phyloP scores from a whole-genome alignment of 2,888 invertebrate species.

The Phoronis australis region DNA sequence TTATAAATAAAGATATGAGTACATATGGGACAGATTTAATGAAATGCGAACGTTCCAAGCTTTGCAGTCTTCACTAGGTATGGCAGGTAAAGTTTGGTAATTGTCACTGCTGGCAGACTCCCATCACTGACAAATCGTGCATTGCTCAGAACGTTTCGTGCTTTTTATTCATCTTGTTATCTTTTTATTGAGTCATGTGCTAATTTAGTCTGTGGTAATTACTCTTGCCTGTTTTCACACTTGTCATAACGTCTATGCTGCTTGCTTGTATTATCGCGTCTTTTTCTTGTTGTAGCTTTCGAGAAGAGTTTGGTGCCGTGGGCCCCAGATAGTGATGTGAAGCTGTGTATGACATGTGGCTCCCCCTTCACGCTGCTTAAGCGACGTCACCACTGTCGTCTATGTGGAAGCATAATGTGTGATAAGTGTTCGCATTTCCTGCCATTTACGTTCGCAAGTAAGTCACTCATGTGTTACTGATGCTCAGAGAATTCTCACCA shows the following conservation, averaged over 20 bases:
- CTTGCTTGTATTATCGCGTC: background rate
- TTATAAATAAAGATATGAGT: no score
- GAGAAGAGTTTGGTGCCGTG: constrained; percentile 76
- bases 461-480: no score
- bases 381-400: constrained; percentile 91
- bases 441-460: constrained; percentile 66
- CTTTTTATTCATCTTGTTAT: no score
- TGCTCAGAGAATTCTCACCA: no score
- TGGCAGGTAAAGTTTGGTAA: no score
- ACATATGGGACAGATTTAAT: no score
- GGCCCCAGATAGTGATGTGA: constrained; percentile 86
- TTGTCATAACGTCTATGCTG: background rate
- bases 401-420: constrained; percentile 89
- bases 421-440: constrained; percentile 84
- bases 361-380: constrained; percentile 76
- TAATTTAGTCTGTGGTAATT: no score
- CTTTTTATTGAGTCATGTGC: background rate
- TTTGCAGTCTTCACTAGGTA: no score
- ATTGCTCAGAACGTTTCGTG: no score
- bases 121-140: no score
- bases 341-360: constrained; percentile 86
- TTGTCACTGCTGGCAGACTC: no score
- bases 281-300: constrained; percentile 54
- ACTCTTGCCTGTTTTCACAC: background rate
- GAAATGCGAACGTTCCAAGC: no score